phyloP scores from a whole-genome alignment of 2,888 invertebrate genomes.

The Limnephilus lunatus region DNA sequence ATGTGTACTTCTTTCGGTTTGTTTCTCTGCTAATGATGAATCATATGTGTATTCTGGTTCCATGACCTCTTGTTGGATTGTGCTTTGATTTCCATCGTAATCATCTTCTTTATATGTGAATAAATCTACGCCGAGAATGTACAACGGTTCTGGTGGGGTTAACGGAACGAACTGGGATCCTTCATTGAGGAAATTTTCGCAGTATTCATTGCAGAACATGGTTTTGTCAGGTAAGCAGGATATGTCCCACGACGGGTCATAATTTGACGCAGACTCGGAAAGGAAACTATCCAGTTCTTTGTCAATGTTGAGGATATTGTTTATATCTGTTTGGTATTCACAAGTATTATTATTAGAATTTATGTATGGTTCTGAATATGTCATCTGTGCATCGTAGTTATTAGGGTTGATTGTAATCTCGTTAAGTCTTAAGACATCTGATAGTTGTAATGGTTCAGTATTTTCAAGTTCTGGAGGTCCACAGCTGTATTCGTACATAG shows the following conservation, averaged over 20 bases:
- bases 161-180: constrained; percentile 69
- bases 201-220: constrained; percentile 77
- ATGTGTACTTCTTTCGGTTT: constrained; percentile 17
- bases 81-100: background rate
- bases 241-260: constrained; percentile 68
- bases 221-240: constrained; percentile 76
- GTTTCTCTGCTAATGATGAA: background rate
- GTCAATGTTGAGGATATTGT: constrained; percentile 58
- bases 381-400: constrained; percentile 12
- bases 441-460: constrained; percentile 52
- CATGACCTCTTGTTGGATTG: background rate
- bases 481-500: background rate
- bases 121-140: constrained; percentile 64
- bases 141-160: constrained; percentile 60
- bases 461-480: constrained; percentile 16
- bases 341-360: constrained; percentile 5
- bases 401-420: constrained; percentile 62
- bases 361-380: constrained; percentile 24
- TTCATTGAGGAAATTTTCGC: constrained; percentile 69
- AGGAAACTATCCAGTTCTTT: constrained; percentile 61
- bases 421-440: constrained; percentile 62
- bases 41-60: constrained; percentile 57
- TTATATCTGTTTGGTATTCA: constrained; percentile 31
- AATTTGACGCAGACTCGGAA: constrained; percentile 51
- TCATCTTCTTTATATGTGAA: constrained; percentile 55